phyloP scores from a whole-genome alignment of 2,797 vertebrate species.

The Centroberyx gerrardi region DNA sequence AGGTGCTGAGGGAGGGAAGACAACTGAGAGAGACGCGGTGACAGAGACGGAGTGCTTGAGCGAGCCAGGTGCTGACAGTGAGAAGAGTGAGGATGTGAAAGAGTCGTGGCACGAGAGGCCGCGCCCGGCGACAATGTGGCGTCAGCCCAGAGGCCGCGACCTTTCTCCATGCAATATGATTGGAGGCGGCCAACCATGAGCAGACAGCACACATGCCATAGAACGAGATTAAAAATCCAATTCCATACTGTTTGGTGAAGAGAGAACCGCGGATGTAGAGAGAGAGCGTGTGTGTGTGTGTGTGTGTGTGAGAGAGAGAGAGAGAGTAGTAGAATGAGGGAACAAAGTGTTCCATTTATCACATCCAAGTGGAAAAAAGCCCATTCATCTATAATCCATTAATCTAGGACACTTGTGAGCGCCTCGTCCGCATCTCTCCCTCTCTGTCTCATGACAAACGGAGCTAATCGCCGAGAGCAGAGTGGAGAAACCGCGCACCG shows the following conservation, averaged over 20 bases:
- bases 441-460: constrained; percentile 75
- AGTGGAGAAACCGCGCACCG: constrained; percentile 20
- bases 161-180: constrained; percentile 60
- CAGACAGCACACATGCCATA: constrained; percentile 40
- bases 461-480: constrained; percentile 70
- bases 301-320: constrained; percentile 24
- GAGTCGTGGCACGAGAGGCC: constrained; percentile 21
- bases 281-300: background rate
- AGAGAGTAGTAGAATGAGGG: constrained; percentile 33
- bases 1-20: constrained; percentile 13
- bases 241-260: constrained; percentile 46
- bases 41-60: constrained; percentile 8
- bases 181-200: constrained; percentile 54
- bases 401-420: constrained; percentile 76
- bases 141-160: constrained; percentile 50
- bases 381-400: constrained; percentile 76
- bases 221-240: constrained; percentile 71
- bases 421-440: constrained; percentile 53
- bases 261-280: constrained; percentile 12
- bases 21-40: constrained; percentile 19
- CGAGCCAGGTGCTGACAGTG: constrained; percentile 28
- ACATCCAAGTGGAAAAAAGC: constrained; percentile 36
- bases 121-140: constrained; percentile 27
- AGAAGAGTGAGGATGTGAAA: constrained; percentile 43
- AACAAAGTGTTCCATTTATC: constrained; percentile 74